Evolutionary conservation across 2,797 vertebrate genomes (phyloP), one percentile per base, ranked within the genome.

Genomic region (Pelodytes ibericus): DNA sequence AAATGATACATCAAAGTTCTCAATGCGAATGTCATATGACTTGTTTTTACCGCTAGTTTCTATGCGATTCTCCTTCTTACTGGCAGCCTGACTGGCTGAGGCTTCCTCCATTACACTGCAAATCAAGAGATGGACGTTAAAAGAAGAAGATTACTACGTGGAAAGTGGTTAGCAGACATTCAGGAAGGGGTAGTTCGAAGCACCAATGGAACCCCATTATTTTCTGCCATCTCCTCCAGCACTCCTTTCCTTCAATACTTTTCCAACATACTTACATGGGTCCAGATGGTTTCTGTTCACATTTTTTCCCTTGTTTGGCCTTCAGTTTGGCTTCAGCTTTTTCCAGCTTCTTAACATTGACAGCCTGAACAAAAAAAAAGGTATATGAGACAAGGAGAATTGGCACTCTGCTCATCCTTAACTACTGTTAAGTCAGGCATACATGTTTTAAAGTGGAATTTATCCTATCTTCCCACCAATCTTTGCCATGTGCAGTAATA

Each of bases 1-100:
- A 51, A 98, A 99, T 27, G 96, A 95, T 68, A 99, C 95, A 0
- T 99, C 97, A 6, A 99, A 99, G 91, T 99, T 99, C 85, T 99
- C 96, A 0, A 99, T 96, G 77, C 95, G 94, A 68, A 99, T 94
- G 36, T 99, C 97, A 0, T 97, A 99, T 0, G 95, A 96, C 73
- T 96, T 96, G 83, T 96, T 98, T 90, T 99, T 99, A 84, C 96
- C 96, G 0, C 96, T 96, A 5, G 92, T 91, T 81, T 98, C 97
- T 18, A 97, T 91, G 0, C 96, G 91, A 57, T 80, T 95, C 57
- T 99, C 97, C 84, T 98, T 99, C 87, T 96, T 97, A 88, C 90
- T 99, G 89, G 94, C 94, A 16, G 96, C 96, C 85, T 99, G 97
- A 85, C 96, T 99, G 81, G 97, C 97, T 0, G 97, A 98, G 0